Conservation (phyloP, 1,140 invertebrate genomes). For the Papilio aristodemus region DNA sequence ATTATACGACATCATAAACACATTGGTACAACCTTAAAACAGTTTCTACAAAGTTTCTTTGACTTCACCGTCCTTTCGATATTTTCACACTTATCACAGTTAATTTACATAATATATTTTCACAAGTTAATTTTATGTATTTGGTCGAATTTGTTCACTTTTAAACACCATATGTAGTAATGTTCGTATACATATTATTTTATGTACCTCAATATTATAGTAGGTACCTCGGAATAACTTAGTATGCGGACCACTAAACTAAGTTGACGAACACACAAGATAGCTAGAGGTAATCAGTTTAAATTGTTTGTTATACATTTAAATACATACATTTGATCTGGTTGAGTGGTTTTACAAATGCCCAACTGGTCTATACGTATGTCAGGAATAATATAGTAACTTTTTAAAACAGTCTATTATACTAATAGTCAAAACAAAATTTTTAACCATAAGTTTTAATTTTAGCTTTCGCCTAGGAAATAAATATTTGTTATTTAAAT, state of each 20-base stretch:
- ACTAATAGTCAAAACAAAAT: too few relatives aligned
- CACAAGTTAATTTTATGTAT: constrained; percentile 35
- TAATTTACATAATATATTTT: constrained; percentile 44
- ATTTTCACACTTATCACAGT: constrained; percentile 48
- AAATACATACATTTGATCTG: background rate
- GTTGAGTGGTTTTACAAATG: too few relatives aligned
- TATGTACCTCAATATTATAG: background rate
- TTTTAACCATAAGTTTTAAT: too few relatives aligned
- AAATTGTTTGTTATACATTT: background rate
- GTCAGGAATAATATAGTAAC: too few relatives aligned
- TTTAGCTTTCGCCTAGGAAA: too few relatives aligned
- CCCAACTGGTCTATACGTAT: too few relatives aligned
- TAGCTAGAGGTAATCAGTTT: background rate
- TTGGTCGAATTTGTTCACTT: constrained; percentile 41
- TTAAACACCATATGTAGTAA: background rate
- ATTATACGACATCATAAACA: background rate
- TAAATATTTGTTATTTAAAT: too few relatives aligned
- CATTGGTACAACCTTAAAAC: background rate
- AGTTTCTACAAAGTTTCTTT: constrained; percentile 13
- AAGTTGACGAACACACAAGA: background rate
- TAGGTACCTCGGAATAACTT: background rate
- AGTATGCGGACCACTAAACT: background rate
- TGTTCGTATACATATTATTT: constrained; percentile 17
- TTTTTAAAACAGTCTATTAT: too few relatives aligned
- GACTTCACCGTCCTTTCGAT: constrained; percentile 34